Conservation (phyloP, 2,888 invertebrate genomes). For the Drosophila fulvimacula region DNA sequence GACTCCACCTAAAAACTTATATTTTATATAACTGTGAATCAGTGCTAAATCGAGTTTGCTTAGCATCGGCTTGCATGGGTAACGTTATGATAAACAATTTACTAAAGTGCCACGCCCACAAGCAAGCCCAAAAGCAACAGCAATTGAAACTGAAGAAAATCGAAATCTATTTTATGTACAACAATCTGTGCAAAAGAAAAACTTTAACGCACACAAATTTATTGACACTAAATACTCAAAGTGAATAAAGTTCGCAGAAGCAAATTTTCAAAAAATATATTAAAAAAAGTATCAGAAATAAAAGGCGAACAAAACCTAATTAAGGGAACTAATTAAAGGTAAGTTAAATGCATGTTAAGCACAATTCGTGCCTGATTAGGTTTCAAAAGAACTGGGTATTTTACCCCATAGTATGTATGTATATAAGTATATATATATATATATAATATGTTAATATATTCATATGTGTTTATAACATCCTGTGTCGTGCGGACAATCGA, state of each 20-base stretch:
- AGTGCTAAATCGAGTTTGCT: slow-evolving; percentile 26
- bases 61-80: slow-evolving; percentile 71
- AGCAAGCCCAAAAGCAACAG: slow-evolving; percentile 39
- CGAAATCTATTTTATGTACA: slow-evolving; percentile 83
- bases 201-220: slow-evolving; percentile 67
- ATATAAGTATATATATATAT: neutral
- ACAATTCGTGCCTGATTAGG: slow-evolving; percentile 21
- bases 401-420: neutral
- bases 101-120: slow-evolving; percentile 66
- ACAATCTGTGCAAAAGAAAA: slow-evolving; percentile 83
- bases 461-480: slow-evolving; percentile 24
- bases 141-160: slow-evolving; percentile 79
- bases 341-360: slow-evolving; percentile 11
- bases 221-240: slow-evolving; percentile 64
- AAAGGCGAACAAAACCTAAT: slow-evolving; percentile 1
- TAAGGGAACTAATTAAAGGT: slow-evolving; percentile 7
- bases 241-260: slow-evolving; percentile 50
- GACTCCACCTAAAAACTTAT: neutral
- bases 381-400: slow-evolving; percentile 1
- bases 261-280: slow-evolving; percentile 6
- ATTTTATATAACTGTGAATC: slow-evolving; percentile 1
- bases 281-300: neutral
- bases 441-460: slow-evolving; percentile 1
- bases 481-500: slow-evolving; percentile 37
- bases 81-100: slow-evolving; percentile 83